A percentile compares a stretch with the other conserved stretches of the same genome.
Conservation (phyloP, 1,140 invertebrate genomes). For the Cheumatopsyche charites region DNA sequence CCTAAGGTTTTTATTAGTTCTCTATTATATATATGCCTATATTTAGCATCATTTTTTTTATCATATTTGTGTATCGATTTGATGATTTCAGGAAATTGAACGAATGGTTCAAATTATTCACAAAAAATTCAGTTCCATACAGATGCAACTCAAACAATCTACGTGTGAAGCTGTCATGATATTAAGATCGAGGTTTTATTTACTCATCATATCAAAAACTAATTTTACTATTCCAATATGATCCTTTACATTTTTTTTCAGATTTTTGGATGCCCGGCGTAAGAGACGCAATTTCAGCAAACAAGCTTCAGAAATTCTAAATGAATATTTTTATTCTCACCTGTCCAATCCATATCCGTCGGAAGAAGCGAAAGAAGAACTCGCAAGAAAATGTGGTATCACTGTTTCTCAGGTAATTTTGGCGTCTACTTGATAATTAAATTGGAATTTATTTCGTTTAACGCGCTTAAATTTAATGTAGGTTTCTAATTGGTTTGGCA, state of each 20-base stretch:
- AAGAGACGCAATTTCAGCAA: constrained; percentile 99
- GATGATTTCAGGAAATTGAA: constrained; percentile 88
- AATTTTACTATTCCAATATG: neutral
- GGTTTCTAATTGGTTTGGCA: constrained; percentile 99
- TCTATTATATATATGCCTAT: too few species aligned
- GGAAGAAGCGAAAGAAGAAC: constrained; percentile 99
- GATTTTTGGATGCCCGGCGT: constrained; percentile 96
- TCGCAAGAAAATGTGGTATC: constrained; percentile 99
- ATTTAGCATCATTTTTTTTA: too few species aligned
- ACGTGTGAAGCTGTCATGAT: constrained; percentile 99
- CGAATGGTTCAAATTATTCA: constrained; percentile 99
- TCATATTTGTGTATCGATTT: too few species aligned
- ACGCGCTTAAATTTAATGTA: constrained; percentile 54
- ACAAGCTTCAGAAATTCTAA: constrained; percentile 99
- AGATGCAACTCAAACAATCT: constrained; percentile 99
- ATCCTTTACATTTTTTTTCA: constrained; percentile 55
- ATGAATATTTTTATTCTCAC: constrained; percentile 99
- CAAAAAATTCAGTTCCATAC: constrained; percentile 99
- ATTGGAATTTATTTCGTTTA: neutral
- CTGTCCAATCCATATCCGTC: constrained; percentile 99
- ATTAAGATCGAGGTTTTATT: constrained; percentile 71
- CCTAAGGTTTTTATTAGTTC: constrained; percentile 60
- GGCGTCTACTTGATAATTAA: too few species aligned
- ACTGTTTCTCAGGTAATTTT: constrained; percentile 74
- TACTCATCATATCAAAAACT: neutral